Conservation (phyloP, 2,888 invertebrate genomes). For the Orthonevra nobilis region DNA sequence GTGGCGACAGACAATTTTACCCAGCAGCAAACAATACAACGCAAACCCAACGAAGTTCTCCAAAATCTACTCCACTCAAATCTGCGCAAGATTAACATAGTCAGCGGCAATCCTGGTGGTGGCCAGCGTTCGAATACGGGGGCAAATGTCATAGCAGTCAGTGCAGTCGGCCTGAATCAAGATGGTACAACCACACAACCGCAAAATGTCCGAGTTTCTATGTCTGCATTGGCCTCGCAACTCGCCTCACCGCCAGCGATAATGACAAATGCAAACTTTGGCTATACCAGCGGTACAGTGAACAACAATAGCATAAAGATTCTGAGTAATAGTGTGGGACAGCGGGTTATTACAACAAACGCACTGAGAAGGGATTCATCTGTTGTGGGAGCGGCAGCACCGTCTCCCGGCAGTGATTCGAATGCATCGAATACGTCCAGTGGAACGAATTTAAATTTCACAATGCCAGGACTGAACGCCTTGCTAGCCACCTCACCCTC, state of each 20-base stretch:
- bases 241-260: slow-evolving; percentile 80
- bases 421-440: slow-evolving; percentile 78
- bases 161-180: slow-evolving; percentile 72
- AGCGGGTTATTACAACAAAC: slow-evolving; percentile 77
- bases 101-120: slow-evolving; percentile 71
- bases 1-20: slow-evolving; percentile 75
- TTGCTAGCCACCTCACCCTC: slow-evolving; percentile 81
- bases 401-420: slow-evolving; percentile 79
- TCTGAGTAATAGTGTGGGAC: slow-evolving; percentile 71
- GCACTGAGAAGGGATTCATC: slow-evolving; percentile 80
- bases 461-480: slow-evolving; percentile 83
- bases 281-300: slow-evolving; percentile 73
- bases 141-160: slow-evolving; percentile 78
- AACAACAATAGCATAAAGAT: slow-evolving; percentile 72
- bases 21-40: slow-evolving; percentile 75
- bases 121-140: slow-evolving; percentile 75
- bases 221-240: slow-evolving; percentile 80
- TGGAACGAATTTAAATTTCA: slow-evolving; percentile 81
- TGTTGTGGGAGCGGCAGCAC: slow-evolving; percentile 81
- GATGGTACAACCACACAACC: slow-evolving; percentile 71
- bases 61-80: slow-evolving; percentile 78
- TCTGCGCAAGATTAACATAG: slow-evolving; percentile 77
- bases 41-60: slow-evolving; percentile 78
- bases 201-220: slow-evolving; percentile 80
- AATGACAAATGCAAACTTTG: slow-evolving; percentile 79